Evolutionary conservation across 2,888 invertebrate genomes (phyloP).

Genomic region (Bombyx huttoni): DNA sequence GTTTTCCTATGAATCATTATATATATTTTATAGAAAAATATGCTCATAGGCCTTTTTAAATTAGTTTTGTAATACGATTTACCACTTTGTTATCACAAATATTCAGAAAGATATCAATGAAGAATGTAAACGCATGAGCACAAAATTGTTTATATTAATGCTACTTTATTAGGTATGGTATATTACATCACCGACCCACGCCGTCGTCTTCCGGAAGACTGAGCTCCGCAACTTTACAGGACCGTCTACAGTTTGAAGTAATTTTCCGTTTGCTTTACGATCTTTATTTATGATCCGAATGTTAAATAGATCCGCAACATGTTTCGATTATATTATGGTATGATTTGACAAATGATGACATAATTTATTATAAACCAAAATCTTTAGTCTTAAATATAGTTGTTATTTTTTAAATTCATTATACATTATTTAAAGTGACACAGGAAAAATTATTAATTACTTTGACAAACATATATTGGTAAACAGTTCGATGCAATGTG

Average conservation of each 20-base stretch:
- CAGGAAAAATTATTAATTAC: too few relatives aligned
- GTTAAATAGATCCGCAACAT: background rate
- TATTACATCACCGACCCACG: background rate
- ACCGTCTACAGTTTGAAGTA: background rate
- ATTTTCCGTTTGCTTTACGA: slow-evolving; percentile 4
- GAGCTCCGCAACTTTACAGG: background rate
- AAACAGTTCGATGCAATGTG: too few relatives aligned
- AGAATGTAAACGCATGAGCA: too few relatives aligned
- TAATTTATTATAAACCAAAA: too few relatives aligned
- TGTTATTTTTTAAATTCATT: too few relatives aligned
- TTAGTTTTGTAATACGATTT: background rate
- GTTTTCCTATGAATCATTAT: background rate
- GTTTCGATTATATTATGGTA: too few relatives aligned
- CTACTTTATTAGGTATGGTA: background rate
- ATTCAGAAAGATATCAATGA: too few relatives aligned
- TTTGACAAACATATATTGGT: too few relatives aligned
- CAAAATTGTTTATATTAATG: background rate
- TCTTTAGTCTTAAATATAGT: too few relatives aligned
- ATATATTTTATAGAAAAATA: background rate
- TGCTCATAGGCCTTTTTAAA: background rate
- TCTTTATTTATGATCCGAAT: slow-evolving; percentile 2
- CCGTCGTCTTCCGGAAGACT: background rate
- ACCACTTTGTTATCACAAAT: too few relatives aligned
- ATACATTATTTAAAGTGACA: too few relatives aligned
- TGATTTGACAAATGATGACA: too few relatives aligned